Evolutionary conservation across 1,140 invertebrate species (phyloP).

Genomic region (Trichomalopsis sarcophagae): DNA sequence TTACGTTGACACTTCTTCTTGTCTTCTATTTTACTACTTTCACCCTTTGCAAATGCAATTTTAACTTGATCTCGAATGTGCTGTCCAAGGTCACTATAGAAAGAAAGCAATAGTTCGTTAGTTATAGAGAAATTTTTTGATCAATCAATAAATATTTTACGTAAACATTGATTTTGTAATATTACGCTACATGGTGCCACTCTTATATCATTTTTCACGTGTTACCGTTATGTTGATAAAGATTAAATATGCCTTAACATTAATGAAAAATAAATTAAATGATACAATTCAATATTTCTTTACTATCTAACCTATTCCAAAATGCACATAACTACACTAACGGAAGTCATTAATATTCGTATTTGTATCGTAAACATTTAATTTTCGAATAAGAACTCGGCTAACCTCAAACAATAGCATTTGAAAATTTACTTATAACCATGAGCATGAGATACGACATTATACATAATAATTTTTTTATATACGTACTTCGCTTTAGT

Average conservation of each 20-base stretch:
- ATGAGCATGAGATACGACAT: neutral
- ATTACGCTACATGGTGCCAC: neutral
- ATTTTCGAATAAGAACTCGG: no score
- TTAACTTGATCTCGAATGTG: constrained; percentile 83
- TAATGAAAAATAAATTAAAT: neutral
- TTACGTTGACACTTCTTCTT: constrained; percentile 79
- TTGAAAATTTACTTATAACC: neutral
- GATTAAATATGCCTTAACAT: neutral
- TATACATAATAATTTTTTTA: neutral
- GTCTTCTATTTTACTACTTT: constrained; percentile 73
- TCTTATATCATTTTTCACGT: neutral
- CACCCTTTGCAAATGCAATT: constrained; percentile 78
- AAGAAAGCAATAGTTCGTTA: constrained; percentile 53
- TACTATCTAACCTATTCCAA: neutral
- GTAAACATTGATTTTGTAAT: neutral
- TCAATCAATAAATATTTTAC: neutral
- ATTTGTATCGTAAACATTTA: neutral
- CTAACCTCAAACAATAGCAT: neutral
- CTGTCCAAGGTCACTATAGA: constrained; percentile 84
- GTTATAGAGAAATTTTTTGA: neutral
- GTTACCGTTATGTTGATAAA: neutral
- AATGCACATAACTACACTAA: neutral
- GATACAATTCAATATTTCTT: neutral
- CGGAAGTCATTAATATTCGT: neutral
- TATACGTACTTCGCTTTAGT: constrained; percentile 77